Evolutionary conservation across 2,113 vertebrate genomes (phyloP).

Genomic region (Electrona antarctica): DNA sequence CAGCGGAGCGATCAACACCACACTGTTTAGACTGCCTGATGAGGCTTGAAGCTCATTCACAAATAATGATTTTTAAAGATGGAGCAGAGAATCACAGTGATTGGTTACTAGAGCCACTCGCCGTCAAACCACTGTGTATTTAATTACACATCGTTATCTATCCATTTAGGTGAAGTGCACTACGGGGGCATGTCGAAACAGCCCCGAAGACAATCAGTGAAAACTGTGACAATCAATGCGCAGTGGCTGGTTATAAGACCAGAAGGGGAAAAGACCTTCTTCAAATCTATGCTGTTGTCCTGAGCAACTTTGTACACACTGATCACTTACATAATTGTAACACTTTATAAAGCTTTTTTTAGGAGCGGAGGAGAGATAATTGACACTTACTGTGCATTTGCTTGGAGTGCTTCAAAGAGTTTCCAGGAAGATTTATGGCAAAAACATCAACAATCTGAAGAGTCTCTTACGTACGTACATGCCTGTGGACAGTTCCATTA

Average conservation of each 20-base stretch:
- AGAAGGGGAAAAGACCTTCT: not conserved
- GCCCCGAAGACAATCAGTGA: constrained; percentile 8
- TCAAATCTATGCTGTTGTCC: not conserved
- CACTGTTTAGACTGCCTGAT: constrained; percentile 31
- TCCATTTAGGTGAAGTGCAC: not conserved
- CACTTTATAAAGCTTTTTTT: not conserved
- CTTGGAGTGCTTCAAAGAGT: not conserved
- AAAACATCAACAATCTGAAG: not conserved
- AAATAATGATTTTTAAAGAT: constrained; percentile 28
- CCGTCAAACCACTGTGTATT: not conserved
- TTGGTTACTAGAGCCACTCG: not conserved
- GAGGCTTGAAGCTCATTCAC: constrained; percentile 35
- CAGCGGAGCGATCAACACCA: constrained; percentile 11
- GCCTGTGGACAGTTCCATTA: constrained; percentile 15
- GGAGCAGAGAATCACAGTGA: not conserved
- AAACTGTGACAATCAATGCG: too few relatives aligned
- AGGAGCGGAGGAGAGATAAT: not conserved
- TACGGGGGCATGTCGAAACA: not conserved
- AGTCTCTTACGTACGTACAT: not conserved
- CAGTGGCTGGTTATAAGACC: not conserved
- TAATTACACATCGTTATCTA: not conserved
- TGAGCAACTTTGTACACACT: too few relatives aligned
- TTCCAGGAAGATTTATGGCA: not conserved
- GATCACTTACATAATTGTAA: too few relatives aligned
- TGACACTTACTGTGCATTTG: constrained; percentile 4